Conservation (phyloP, 1,140 invertebrate genomes). For the Zaprionus inermis region DNA sequence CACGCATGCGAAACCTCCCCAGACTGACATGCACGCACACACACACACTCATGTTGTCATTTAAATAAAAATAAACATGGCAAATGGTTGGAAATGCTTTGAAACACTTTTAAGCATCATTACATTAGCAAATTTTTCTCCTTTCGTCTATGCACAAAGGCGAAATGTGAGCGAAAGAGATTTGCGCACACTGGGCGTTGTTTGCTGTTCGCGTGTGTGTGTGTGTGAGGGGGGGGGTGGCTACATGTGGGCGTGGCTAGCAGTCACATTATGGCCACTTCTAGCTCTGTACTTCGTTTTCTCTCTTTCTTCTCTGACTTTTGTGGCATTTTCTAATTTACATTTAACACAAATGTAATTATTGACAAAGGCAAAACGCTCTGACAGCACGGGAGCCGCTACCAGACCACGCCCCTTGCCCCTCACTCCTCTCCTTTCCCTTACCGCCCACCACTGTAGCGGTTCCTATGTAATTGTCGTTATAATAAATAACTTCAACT, state of each 20-base stretch:
- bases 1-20: not conserved
- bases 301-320: constrained; percentile 25
- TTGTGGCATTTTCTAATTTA: constrained; percentile 74
- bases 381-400: constrained; percentile 46
- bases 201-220: not conserved
- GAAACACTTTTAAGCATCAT: constrained; percentile 82
- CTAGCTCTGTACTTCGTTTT: constrained; percentile 14
- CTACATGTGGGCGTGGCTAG: constrained; percentile 25
- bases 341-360: constrained; percentile 74
- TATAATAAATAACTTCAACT: constrained; percentile 82
- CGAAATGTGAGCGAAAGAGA: constrained; percentile 39
- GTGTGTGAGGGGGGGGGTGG: not conserved
- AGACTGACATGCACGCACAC: constrained; percentile 3
- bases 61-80: constrained; percentile 80
- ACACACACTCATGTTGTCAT: constrained; percentile 60
- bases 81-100: constrained; percentile 70
- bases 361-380: constrained; percentile 57
- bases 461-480: constrained; percentile 72
- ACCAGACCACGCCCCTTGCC: not conserved
- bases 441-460: constrained; percentile 18
- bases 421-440: not conserved
- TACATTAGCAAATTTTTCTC: constrained; percentile 77
- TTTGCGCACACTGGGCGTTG: constrained; percentile 37
- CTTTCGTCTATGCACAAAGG: constrained; percentile 23
- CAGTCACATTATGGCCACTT: constrained; percentile 48